A percentile compares a stretch with the other conserved stretches of the same genome.
Evolutionary conservation across 2,113 vertebrate genomes (phyloP).

Genomic region (Eupsittula cactorum): DNA sequence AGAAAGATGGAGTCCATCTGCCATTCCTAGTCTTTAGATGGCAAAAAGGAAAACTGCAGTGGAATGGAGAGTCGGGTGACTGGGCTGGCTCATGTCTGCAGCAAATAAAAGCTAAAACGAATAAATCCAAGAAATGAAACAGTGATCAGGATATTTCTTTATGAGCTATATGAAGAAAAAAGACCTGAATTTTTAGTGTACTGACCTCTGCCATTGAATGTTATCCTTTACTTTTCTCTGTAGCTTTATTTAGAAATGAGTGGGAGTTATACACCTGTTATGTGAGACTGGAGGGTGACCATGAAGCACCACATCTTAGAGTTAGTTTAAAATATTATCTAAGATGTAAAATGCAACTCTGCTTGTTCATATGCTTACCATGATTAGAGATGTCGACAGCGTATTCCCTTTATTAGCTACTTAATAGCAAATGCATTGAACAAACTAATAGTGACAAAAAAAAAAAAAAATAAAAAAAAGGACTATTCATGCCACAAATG

Average conservation of each 20-base stretch:
- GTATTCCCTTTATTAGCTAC: neutral
- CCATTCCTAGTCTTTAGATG: neutral
- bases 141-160: neutral
- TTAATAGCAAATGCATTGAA: neutral
- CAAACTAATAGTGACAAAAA: neutral
- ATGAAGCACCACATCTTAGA: neutral
- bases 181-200: neutral
- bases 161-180: neutral
- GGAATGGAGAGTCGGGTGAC: neutral
- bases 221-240: neutral
- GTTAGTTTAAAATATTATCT: neutral
- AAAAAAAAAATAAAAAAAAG: neutral
- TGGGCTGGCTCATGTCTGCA: neutral
- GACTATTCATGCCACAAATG: neutral
- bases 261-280: slow-evolving; percentile 43
- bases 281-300: neutral
- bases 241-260: slow-evolving; percentile 13
- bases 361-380: neutral
- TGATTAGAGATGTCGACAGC: neutral
- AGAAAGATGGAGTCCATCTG: neutral
- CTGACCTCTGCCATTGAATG: neutral
- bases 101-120: neutral
- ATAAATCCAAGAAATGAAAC: neutral
- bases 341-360: neutral
- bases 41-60: neutral